A percentile compares a stretch with the other conserved stretches of the same genome.
These are phyloP conservation scores for Alces alces DNA, from an alignment of 2,113 vertebrate species.

Conservation along the genomic window DNA sequence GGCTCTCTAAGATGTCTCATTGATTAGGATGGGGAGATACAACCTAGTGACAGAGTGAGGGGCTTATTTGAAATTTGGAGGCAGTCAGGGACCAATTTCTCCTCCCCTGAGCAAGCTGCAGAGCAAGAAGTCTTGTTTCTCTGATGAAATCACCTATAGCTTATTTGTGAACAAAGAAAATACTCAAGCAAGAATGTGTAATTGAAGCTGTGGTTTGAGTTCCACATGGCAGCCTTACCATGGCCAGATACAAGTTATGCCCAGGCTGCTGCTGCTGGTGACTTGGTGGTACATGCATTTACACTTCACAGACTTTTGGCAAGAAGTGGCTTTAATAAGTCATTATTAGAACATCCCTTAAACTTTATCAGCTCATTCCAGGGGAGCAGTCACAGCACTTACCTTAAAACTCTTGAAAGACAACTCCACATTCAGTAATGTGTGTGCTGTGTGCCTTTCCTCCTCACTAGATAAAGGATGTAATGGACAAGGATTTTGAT, in stretches of 20 bases:
- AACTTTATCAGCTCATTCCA: not conserved
- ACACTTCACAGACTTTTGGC: not conserved
- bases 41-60: not conserved
- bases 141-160: not conserved
- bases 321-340: not conserved
- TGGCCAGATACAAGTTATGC: not conserved
- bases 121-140: not conserved
- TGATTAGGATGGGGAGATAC: not conserved
- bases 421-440: not conserved
- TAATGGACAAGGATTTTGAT: constrained; percentile 71
- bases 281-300: not conserved
- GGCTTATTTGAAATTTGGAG: not conserved
- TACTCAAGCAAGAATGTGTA: not conserved
- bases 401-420: not conserved
- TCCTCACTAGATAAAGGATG: constrained; percentile 62
- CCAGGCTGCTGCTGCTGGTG: not conserved
- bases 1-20: not conserved
- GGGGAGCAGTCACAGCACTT: not conserved
- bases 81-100: not conserved
- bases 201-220: not conserved
- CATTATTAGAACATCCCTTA: not conserved
- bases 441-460: not conserved
- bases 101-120: not conserved
- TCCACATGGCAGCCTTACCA: not conserved
- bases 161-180: not conserved